Evolutionary conservation across 2,113 vertebrate species (phyloP).

Genomic region (Centrocercus urophasianus): DNA sequence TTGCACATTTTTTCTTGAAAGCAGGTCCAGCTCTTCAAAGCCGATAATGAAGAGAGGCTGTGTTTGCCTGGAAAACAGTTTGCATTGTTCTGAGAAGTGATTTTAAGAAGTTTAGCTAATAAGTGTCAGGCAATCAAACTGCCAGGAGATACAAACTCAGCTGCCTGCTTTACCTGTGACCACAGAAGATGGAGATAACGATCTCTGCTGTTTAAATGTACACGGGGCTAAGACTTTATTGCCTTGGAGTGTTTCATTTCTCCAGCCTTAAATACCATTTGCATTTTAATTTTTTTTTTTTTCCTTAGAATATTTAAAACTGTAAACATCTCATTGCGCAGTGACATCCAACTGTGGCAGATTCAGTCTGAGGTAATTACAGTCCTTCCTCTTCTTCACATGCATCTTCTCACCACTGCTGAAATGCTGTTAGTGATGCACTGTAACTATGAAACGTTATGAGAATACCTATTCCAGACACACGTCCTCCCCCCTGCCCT

Average conservation of each 20-base stretch:
- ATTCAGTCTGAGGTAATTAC: background rate
- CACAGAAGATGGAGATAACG: background rate
- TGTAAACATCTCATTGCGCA: background rate
- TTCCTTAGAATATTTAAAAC: background rate
- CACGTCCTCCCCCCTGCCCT: background rate
- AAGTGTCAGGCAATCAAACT: background rate
- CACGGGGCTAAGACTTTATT: background rate
- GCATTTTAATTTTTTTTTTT: background rate
- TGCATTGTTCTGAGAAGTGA: background rate
- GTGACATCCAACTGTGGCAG: background rate
- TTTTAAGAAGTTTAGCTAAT: background rate
- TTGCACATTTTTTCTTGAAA: background rate
- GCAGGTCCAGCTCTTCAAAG: background rate
- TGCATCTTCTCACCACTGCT: background rate
- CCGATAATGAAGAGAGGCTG: background rate
- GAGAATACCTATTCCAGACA: background rate
- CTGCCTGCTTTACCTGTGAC: background rate
- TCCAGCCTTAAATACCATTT: background rate
- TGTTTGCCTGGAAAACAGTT: background rate
- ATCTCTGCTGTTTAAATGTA: background rate
- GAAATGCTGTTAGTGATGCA: background rate
- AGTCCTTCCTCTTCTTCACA: background rate
- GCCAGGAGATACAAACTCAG: background rate
- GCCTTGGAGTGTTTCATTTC: background rate
- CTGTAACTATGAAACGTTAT: background rate